A percentile compares a stretch with the other conserved stretches of the same genome.
These are phyloP conservation scores for Cyclura pinguis DNA, from an alignment of 2,797 vertebrate genomes.

Conservation along the genomic window DNA sequence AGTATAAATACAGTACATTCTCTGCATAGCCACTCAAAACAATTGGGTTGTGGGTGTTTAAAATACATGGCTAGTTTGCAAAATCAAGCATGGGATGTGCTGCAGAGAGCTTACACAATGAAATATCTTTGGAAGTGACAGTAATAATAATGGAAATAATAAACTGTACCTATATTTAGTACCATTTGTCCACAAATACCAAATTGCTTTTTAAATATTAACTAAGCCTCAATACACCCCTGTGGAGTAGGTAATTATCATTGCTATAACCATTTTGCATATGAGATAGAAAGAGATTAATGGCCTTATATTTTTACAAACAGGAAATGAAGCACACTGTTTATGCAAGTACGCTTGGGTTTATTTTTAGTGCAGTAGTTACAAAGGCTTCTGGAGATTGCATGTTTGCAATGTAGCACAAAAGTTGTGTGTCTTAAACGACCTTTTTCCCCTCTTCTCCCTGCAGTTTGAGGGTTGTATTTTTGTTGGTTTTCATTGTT, in stretches of 20 bases:
- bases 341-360: slow-evolving; percentile 10
- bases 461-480: background rate
- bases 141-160: slow-evolving; percentile 41
- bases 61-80: background rate
- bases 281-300: slow-evolving; percentile 47
- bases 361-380: slow-evolving; percentile 29
- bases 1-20: background rate
- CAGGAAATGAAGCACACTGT: slow-evolving; percentile 33
- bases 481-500: background rate
- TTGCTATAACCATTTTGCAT: slow-evolving; percentile 34
- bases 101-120: background rate
- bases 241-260: slow-evolving; percentile 51
- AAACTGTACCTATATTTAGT: slow-evolving; percentile 41
- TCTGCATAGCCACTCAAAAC: background rate
- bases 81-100: background rate
- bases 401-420: background rate
- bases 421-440: background rate
- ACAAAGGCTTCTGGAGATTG: background rate
- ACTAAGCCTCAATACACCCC: slow-evolving; percentile 54
- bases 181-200: slow-evolving; percentile 32
- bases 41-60: background rate
- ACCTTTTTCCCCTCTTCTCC: background rate
- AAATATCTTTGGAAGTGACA: slow-evolving; percentile 14
- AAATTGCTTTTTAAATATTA: slow-evolving; percentile 65
- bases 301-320: slow-evolving; percentile 33